Evolutionary conservation across 2,113 vertebrate species (phyloP).

Genomic region (Trochalopteron elliotii): DNA sequence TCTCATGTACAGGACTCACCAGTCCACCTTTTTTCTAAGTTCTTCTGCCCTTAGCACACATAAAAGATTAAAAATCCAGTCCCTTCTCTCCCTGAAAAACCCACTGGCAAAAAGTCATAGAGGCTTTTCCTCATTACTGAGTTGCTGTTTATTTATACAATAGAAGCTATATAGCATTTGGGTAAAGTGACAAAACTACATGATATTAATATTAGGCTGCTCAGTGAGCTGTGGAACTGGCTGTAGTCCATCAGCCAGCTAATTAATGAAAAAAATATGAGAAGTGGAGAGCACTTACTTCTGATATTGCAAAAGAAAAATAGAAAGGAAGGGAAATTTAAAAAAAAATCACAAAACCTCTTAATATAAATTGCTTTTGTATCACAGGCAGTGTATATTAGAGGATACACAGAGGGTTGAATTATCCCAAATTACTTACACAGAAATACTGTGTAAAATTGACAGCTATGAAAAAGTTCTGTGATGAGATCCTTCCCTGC

Average conservation of each 20-base stretch:
- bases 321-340: background rate
- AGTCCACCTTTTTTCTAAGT: background rate
- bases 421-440: background rate
- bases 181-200: constrained; percentile 46
- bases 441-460: background rate
- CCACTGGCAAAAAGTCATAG: background rate
- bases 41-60: background rate
- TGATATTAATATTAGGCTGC: constrained; percentile 50
- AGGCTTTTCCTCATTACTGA: background rate
- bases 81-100: background rate
- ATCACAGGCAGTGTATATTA: background rate
- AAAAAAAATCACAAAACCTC: background rate
- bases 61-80: background rate
- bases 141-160: background rate
- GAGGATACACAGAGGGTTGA: background rate
- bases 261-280: constrained; percentile 56
- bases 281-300: constrained; percentile 8
- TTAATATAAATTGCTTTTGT: background rate
- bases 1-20: background rate
- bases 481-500: background rate
- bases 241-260: constrained; percentile 37
- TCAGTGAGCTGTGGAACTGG: constrained; percentile 32
- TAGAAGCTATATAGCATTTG: constrained; percentile 24
- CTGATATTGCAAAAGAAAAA: background rate
- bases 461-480: background rate